phyloP scores from a whole-genome alignment of 2,888 invertebrate species.

The Microctonus hyperodae region DNA sequence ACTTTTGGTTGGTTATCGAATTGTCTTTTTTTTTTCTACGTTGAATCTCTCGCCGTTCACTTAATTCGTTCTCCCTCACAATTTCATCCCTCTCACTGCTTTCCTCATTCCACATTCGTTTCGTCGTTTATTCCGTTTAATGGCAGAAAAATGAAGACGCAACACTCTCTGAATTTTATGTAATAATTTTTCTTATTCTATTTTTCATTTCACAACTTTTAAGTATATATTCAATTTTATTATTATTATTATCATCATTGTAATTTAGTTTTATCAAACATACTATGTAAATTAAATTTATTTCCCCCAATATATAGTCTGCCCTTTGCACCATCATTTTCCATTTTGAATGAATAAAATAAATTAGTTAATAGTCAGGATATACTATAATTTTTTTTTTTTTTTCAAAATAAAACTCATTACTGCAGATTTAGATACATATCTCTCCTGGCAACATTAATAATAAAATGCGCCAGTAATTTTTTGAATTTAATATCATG shows the following conservation, averaged over 20 bases:
- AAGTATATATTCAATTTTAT: not conserved
- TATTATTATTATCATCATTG: not conserved
- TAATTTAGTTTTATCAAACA: not conserved
- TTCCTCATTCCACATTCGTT: slow-evolving; percentile 20
- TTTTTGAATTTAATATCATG: too few relatives aligned
- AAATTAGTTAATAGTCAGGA: too few relatives aligned
- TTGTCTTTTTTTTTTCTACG: slow-evolving; percentile 25
- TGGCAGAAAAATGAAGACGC: slow-evolving; percentile 7
- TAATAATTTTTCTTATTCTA: not conserved
- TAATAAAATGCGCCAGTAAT: too few relatives aligned
- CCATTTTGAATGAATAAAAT: too few relatives aligned
- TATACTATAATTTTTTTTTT: too few relatives aligned
- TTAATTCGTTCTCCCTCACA: not conserved
- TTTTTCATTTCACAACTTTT: not conserved
- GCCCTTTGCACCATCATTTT: too few relatives aligned
- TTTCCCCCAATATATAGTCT: too few relatives aligned
- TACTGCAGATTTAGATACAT: too few relatives aligned
- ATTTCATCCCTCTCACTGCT: not conserved
- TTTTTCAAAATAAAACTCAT: too few relatives aligned
- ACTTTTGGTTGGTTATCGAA: slow-evolving; percentile 43
- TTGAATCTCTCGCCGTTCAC: slow-evolving; percentile 4
- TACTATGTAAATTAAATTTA: too few relatives aligned
- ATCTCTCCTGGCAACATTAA: too few relatives aligned
- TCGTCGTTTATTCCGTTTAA: slow-evolving; percentile 18
- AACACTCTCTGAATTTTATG: not conserved